A percentile compares a stretch with the other conserved stretches of the same genome.
phyloP scores from a whole-genome alignment of 2,797 vertebrate species.

The Gephyroberyx darwinii region DNA sequence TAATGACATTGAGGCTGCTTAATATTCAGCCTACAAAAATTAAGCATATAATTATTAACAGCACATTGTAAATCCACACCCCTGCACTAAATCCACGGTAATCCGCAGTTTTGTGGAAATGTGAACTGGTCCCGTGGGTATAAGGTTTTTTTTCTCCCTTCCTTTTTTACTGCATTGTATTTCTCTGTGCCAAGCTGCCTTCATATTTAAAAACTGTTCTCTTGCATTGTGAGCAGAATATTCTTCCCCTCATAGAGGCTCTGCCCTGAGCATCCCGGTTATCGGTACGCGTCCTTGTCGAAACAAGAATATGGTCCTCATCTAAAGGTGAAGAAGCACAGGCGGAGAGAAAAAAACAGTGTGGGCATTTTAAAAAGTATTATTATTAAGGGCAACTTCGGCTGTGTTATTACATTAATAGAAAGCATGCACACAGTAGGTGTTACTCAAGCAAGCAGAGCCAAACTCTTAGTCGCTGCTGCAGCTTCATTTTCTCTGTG shows the following conservation, averaged over 20 bases:
- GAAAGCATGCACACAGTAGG: background rate
- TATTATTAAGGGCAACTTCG: constrained; percentile 23
- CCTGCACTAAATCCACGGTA: constrained; percentile 69
- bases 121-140: constrained; percentile 64
- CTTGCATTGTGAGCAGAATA: constrained; percentile 37
- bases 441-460: background rate
- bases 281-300: constrained; percentile 30
- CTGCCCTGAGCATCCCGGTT: constrained; percentile 26
- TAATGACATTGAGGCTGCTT: constrained; percentile 72
- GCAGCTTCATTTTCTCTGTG: background rate
- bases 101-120: constrained; percentile 71
- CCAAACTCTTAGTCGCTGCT: constrained; percentile 1
- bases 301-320: constrained; percentile 28
- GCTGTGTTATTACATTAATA: background rate
- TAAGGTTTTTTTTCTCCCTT: constrained; percentile 27
- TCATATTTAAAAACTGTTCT: constrained; percentile 34
- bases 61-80: constrained; percentile 72
- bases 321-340: constrained; percentile 24
- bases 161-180: constrained; percentile 27
- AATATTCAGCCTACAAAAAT: constrained; percentile 72
- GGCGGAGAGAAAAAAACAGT: constrained; percentile 23
- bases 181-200: constrained; percentile 45
- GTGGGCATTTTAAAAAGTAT: constrained; percentile 10
- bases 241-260: background rate
- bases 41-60: constrained; percentile 76